phyloP scores from a whole-genome alignment of 2,797 vertebrate genomes.

The Pipistrellus pipistrellus region DNA sequence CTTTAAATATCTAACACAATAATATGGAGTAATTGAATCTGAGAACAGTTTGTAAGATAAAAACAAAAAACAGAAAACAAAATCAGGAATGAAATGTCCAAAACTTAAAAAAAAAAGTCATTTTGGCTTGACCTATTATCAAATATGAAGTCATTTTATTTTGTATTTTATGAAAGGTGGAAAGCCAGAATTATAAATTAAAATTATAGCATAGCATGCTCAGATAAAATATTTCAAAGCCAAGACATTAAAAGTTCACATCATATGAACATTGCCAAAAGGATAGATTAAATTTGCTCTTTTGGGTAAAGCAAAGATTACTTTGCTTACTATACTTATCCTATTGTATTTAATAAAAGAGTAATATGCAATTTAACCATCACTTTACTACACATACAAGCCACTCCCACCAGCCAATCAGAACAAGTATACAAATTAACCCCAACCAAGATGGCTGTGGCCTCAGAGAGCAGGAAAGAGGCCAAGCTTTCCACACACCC shows the following conservation, averaged over 20 bases:
- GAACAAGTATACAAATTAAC: too few species aligned
- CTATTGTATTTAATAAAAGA: not conserved
- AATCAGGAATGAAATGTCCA: not conserved
- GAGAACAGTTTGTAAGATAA: slow-evolving; percentile 4
- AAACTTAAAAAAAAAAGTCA: not conserved
- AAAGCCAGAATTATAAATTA: not conserved
- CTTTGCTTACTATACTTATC: not conserved
- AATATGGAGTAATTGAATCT: not conserved
- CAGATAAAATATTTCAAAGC: not conserved
- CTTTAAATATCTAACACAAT: not conserved
- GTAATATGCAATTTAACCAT: not conserved
- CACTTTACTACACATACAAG: too few species aligned
- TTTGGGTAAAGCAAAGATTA: not conserved
- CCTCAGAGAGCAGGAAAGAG: too few species aligned
- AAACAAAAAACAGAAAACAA: not conserved
- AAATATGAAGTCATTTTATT: not conserved
- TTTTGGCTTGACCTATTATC: not conserved
- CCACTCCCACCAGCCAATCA: too few species aligned
- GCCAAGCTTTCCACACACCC: too few species aligned
- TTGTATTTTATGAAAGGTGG: not conserved
- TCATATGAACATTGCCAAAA: not conserved
- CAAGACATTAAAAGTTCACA: not conserved
- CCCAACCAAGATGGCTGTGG: too few species aligned
- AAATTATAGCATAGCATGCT: not conserved
- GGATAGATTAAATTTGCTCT: not conserved